Evolutionary conservation across 1,140 invertebrate genomes (phyloP).

Genomic region (Zophobas atratus): DNA sequence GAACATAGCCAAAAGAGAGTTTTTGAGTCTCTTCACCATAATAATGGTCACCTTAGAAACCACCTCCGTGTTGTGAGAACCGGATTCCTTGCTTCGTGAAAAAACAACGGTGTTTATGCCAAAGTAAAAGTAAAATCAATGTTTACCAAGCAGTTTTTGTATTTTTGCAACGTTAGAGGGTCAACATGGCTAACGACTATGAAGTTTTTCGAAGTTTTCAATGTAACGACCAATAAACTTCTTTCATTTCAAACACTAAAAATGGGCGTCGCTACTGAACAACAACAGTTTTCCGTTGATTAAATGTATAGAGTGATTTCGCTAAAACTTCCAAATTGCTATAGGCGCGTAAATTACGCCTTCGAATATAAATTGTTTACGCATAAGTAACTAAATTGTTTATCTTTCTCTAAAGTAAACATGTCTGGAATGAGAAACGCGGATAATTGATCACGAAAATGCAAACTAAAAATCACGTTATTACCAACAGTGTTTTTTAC

Average conservation of each 20-base stretch:
- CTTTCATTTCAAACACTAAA: not conserved
- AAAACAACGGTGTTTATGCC: not conserved
- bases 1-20: too few species aligned
- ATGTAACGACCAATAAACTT: slow-evolving; percentile 1
- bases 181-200: not conserved
- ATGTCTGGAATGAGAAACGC: too few species aligned
- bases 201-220: not conserved
- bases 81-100: too few species aligned
- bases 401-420: too few species aligned
- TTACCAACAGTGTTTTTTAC: too few species aligned
- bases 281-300: not conserved
- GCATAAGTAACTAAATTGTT: too few species aligned
- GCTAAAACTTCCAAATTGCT: not conserved
- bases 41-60: too few species aligned
- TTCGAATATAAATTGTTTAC: too few species aligned
- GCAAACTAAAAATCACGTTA: too few species aligned
- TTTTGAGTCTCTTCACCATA: too few species aligned
- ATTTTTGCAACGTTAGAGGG: not conserved
- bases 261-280: not conserved
- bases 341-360: not conserved
- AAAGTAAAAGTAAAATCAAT: not conserved
- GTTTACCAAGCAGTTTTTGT: not conserved
- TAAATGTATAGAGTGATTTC: not conserved
- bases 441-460: too few species aligned
- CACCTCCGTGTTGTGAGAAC: too few species aligned